These are phyloP conservation scores for Euura lappo DNA, from an alignment of 1,140 invertebrate genomes.

Conservation along the genomic window DNA sequence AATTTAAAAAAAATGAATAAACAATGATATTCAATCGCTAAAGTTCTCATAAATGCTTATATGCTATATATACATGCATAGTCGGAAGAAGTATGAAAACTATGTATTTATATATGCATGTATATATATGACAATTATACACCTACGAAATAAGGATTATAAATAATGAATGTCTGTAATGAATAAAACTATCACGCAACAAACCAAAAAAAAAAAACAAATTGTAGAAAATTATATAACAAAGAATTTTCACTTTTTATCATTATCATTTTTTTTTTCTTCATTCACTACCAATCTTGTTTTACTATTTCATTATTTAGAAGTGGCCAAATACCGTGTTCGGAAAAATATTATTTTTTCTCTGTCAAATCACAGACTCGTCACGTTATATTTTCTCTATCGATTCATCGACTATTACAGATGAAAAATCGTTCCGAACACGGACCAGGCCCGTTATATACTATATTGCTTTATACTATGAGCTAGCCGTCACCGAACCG, in stretches of 20 bases:
- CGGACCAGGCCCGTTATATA: conserved; percentile 9
- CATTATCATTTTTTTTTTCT: neutral
- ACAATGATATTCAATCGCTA: neutral
- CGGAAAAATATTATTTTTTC: too few relatives aligned
- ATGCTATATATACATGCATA: conserved; percentile 11
- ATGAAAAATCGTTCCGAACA: too few relatives aligned
- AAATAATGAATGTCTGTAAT: too few relatives aligned
- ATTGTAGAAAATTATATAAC: conserved; percentile 15
- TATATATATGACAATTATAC: neutral
- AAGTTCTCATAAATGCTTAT: conserved; percentile 9
- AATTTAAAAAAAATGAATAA: neutral
- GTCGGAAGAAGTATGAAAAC: neutral
- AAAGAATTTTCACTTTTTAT: conserved; percentile 17
- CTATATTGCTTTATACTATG: conserved; percentile 44
- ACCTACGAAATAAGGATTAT: neutral
- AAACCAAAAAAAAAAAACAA: neutral
- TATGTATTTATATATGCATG: neutral
- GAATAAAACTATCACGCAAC: too few relatives aligned
- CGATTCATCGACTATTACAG: too few relatives aligned
- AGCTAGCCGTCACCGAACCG: conserved; percentile 49
- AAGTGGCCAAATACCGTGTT: too few relatives aligned
- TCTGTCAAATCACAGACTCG: too few relatives aligned
- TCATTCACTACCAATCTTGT: too few relatives aligned
- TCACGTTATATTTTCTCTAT: too few relatives aligned
- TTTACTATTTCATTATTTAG: too few relatives aligned